A percentile compares a stretch with the other conserved stretches of the same genome.
Evolutionary conservation across 2,888 invertebrate genomes (phyloP).

Genomic region (Idaea straminata): DNA sequence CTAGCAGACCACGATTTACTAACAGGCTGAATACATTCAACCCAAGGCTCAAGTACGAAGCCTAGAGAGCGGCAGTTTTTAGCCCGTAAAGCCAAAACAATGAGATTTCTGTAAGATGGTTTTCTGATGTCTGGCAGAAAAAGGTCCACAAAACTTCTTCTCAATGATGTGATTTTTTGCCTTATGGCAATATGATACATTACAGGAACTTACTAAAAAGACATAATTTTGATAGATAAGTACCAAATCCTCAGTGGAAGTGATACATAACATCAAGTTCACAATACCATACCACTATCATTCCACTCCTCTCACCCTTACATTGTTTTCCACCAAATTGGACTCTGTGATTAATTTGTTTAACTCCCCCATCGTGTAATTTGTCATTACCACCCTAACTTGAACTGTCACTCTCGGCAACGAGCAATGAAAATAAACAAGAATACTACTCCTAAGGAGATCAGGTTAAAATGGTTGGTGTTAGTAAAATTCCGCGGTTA

Average conservation of each 20-base stretch:
- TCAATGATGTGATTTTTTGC: too few relatives aligned
- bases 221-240: background rate
- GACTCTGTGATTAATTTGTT: conserved; percentile 74
- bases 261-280: conserved; percentile 13
- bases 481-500: conserved; percentile 54
- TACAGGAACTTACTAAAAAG: too few relatives aligned
- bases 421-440: conserved; percentile 9
- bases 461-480: conserved; percentile 36
- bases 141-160: too few relatives aligned
- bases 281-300: conserved; percentile 55
- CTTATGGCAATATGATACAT: too few relatives aligned
- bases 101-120: too few relatives aligned
- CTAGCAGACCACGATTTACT: too few relatives aligned
- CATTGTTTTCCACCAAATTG: conserved; percentile 77
- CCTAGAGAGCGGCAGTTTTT: too few relatives aligned
- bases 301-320: conserved; percentile 47
- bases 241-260: background rate
- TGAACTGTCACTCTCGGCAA: conserved; percentile 33
- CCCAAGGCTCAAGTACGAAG: too few relatives aligned
- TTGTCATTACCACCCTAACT: conserved; percentile 52
- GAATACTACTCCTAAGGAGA: conserved; percentile 19
- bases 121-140: too few relatives aligned
- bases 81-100: too few relatives aligned
- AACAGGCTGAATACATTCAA: too few relatives aligned
- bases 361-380: conserved; percentile 69